Percentiles rank a stretch among this genome's conserved stretches.
Evolutionary conservation across 2,113 vertebrate genomes (phyloP).

Genomic region (Siniperca knerii): DNA sequence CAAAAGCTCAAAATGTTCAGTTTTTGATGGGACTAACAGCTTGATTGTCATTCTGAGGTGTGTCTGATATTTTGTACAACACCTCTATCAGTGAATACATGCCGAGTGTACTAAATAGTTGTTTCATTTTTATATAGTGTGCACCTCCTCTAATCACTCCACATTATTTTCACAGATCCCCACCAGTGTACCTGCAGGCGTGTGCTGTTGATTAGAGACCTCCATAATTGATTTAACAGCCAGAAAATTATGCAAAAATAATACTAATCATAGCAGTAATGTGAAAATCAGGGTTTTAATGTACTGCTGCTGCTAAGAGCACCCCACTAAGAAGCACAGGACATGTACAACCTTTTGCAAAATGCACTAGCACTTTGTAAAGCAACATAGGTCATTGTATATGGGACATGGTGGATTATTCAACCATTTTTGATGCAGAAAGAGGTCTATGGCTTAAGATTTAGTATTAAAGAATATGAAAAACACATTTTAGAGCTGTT

Average conservation of each 20-base stretch:
- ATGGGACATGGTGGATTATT: not conserved
- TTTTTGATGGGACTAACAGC: not conserved
- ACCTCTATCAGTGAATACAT: not conserved
- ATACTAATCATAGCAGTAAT: conserved; percentile 39
- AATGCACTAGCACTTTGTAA: conserved; percentile 1
- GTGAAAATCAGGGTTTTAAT: conserved; percentile 48
- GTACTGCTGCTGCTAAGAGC: conserved; percentile 14
- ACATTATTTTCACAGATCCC: conserved; percentile 48
- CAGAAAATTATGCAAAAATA: conserved; percentile 50
- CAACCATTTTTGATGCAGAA: not conserved
- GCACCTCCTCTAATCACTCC: conserved; percentile 46
- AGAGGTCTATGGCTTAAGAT: not conserved
- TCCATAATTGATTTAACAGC: conserved; percentile 55
- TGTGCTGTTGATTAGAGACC: conserved; percentile 51
- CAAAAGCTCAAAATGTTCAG: not conserved
- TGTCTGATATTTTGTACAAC: conserved; percentile 1
- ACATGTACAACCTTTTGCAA: conserved; percentile 3
- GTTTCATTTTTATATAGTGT: conserved; percentile 15
- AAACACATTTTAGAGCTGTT: conserved; percentile 1
- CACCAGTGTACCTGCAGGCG: conserved; percentile 48
- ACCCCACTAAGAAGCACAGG: not conserved
- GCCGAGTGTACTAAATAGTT: conserved; percentile 20
- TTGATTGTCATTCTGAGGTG: conserved; percentile 17
- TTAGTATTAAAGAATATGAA: not conserved
- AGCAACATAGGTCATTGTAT: conserved; percentile 17